Evolutionary conservation across 2,797 vertebrate species (phyloP).

Genomic region (Mus caroli): DNA sequence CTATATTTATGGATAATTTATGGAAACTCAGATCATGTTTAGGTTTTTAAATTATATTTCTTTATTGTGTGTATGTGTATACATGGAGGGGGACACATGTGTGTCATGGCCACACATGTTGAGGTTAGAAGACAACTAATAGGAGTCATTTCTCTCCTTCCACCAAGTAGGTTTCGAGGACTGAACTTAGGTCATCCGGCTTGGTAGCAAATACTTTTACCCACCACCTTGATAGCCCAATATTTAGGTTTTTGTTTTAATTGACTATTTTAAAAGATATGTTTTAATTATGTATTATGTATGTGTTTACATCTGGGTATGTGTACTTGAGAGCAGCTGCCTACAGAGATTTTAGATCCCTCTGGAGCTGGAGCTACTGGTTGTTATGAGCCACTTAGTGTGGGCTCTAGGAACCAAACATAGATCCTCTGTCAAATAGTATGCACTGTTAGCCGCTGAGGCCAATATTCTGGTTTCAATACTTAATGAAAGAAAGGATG

Average conservation of each 20-base stretch:
- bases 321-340: not conserved
- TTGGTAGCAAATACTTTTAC: not conserved
- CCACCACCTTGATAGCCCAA: not conserved
- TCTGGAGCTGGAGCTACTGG: not conserved
- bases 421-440: not conserved
- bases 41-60: not conserved
- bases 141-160: not conserved
- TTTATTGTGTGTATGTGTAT: not conserved
- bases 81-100: fast-evolving
- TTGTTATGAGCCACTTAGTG: too few relatives aligned
- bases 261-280: not conserved
- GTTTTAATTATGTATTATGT: not conserved
- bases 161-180: not conserved
- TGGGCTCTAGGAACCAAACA: not conserved
- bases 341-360: not conserved
- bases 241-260: not conserved
- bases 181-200: not conserved
- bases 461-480: not conserved
- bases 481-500: constrained; percentile 18
- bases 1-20: constrained; percentile 27
- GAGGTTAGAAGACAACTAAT: not conserved
- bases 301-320: not conserved
- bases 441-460: too few relatives aligned
- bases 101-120: not conserved
- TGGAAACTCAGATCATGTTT: constrained; percentile 1